phyloP scores from a whole-genome alignment of 2,113 vertebrate species.

The Terrapene triunguis region DNA sequence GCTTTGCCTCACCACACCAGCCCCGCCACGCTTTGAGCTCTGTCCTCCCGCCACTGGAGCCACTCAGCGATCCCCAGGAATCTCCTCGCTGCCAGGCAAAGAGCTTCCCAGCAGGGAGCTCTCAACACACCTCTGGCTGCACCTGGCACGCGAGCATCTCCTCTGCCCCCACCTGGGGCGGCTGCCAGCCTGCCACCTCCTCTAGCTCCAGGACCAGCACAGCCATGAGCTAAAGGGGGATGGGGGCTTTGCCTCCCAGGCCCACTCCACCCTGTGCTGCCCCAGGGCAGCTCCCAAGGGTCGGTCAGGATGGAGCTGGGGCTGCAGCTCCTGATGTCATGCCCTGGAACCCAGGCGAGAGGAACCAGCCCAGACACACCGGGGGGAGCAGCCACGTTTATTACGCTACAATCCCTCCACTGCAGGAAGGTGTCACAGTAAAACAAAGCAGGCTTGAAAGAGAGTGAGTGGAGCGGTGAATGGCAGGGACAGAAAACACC shows the following conservation, averaged over 20 bases:
- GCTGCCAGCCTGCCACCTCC: background rate
- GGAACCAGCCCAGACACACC: no score
- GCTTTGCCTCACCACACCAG: no score
- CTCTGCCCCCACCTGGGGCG: background rate
- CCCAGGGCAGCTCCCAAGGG: no score
- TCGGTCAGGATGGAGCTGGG: no score
- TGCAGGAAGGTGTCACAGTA: no score
- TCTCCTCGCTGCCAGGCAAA: no score
- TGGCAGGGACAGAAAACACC: no score
- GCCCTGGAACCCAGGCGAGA: no score
- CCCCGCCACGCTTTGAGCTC: background rate
- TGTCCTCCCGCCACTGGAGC: no score
- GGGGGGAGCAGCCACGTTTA: background rate
- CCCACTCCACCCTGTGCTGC: no score
- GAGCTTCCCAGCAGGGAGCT: background rate
- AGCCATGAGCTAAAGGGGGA: background rate
- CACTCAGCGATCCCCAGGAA: no score
- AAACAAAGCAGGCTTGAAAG: background rate
- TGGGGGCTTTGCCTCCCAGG: background rate
- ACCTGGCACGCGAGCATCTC: background rate
- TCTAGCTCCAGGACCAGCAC: background rate
- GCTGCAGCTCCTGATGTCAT: no score
- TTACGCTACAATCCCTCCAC: background rate
- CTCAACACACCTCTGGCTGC: background rate
- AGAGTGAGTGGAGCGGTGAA: background rate